phyloP scores from a whole-genome alignment of 2,113 vertebrate genomes.

The Mus pahari region DNA sequence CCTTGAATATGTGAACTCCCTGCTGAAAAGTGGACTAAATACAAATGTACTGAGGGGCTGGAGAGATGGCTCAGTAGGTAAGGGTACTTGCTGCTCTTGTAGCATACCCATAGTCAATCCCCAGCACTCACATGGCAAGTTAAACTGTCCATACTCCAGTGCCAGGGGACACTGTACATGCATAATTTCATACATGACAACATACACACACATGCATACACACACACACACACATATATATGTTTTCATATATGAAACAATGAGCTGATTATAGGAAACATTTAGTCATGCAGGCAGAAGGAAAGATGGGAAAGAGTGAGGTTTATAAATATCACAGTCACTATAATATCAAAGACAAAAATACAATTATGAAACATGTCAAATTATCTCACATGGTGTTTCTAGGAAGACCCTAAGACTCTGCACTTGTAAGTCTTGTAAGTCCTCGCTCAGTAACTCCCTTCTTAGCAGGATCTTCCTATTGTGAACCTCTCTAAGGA shows the following conservation, averaged over 20 bases:
- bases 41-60: neutral
- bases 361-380: neutral
- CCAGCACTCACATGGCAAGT: neutral
- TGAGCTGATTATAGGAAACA: neutral
- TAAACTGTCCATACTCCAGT: neutral
- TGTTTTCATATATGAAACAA: too few species aligned
- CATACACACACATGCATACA: too few species aligned
- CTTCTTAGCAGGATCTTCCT: neutral
- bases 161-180: neutral
- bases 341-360: neutral
- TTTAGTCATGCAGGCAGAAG: neutral
- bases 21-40: neutral
- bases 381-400: neutral
- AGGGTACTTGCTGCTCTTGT: neutral
- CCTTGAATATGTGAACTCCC: neutral
- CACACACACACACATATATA: too few species aligned
- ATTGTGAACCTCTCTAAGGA: neutral
- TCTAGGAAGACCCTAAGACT: neutral
- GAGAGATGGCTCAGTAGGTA: neutral
- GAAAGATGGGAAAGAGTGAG: neutral
- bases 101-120: neutral
- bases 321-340: neutral
- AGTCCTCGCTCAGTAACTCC: neutral
- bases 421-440: neutral
- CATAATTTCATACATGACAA: neutral